These are phyloP conservation scores for Cacoxenus indagator DNA, from an alignment of 2,888 invertebrate genomes.

Conservation along the genomic window DNA sequence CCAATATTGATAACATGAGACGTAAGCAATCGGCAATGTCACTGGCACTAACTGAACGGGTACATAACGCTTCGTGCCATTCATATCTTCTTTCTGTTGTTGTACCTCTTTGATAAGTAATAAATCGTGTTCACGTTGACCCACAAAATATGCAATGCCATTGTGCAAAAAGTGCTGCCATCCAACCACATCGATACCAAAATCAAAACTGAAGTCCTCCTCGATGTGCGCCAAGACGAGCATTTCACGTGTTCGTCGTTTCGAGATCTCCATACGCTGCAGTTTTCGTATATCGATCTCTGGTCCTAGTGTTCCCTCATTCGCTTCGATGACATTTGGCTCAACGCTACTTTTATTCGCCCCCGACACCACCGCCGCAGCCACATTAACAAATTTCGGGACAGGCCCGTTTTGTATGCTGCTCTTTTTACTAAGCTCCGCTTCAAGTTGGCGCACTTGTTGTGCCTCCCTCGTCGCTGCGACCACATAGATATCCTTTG, in stretches of 20 bases:
- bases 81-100: slow-evolving; percentile 55
- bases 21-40: slow-evolving; percentile 39
- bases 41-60: slow-evolving; percentile 37
- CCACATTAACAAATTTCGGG: slow-evolving; percentile 32
- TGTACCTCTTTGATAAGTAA: slow-evolving; percentile 48
- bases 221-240: slow-evolving; percentile 59
- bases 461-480: slow-evolving; percentile 27
- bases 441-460: slow-evolving; percentile 35
- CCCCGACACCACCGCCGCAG: slow-evolving; percentile 28
- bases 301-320: slow-evolving; percentile 32
- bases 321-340: slow-evolving; percentile 58
- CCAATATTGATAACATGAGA: slow-evolving; percentile 61
- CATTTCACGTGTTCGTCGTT: slow-evolving; percentile 62
- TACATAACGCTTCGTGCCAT: slow-evolving; percentile 34
- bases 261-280: slow-evolving; percentile 53
- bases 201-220: slow-evolving; percentile 58
- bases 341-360: slow-evolving; percentile 12
- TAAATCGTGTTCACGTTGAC: slow-evolving; percentile 50
- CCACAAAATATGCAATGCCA: slow-evolving; percentile 58
- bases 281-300: slow-evolving; percentile 54
- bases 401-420: slow-evolving; percentile 29
- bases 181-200: slow-evolving; percentile 55
- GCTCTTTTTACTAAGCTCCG: slow-evolving; percentile 32
- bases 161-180: slow-evolving; percentile 62
- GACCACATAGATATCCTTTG: slow-evolving; percentile 34